phyloP scores from a whole-genome alignment of 2,888 invertebrate genomes.

The Nemoura dubitans region DNA sequence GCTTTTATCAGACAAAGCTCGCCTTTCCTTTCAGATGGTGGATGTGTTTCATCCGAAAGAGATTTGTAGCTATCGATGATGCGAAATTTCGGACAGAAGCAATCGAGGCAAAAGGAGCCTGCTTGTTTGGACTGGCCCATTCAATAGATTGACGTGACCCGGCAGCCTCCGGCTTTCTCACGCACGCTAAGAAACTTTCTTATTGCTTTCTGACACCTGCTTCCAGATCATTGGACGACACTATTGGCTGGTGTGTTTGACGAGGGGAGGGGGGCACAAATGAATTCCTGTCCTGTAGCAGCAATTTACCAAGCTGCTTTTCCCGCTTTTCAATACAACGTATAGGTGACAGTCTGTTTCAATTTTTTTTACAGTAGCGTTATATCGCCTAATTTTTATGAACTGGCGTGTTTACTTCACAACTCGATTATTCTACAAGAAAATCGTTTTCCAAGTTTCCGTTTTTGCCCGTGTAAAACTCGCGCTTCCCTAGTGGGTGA shows the following conservation, averaged over 20 bases:
- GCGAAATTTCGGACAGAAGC: not conserved
- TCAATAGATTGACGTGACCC: not conserved
- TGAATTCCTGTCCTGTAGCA: not conserved
- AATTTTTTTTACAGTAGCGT: no score
- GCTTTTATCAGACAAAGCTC: not conserved
- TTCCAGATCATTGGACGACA: not conserved
- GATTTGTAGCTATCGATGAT: not conserved
- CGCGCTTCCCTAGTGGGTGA: not conserved
- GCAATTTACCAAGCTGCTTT: not conserved
- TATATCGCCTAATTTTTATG: no score
- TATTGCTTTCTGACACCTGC: conserved; percentile 5
- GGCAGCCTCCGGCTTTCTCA: not conserved
- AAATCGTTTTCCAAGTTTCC: not conserved
- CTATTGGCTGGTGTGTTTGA: no score
- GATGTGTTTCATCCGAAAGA: not conserved
- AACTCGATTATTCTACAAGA: not conserved
- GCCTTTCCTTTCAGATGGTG: not conserved
- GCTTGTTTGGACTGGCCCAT: not conserved
- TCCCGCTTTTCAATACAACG: not conserved
- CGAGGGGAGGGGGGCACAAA: no score
- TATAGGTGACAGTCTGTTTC: not conserved
- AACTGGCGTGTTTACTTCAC: not conserved
- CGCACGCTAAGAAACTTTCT: not conserved
- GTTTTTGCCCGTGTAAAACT: not conserved
- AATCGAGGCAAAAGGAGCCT: not conserved